A percentile compares a stretch with the other conserved stretches of the same genome.
phyloP scores from a whole-genome alignment of 2,888 invertebrate genomes.

The Plagodis dolabraria region DNA sequence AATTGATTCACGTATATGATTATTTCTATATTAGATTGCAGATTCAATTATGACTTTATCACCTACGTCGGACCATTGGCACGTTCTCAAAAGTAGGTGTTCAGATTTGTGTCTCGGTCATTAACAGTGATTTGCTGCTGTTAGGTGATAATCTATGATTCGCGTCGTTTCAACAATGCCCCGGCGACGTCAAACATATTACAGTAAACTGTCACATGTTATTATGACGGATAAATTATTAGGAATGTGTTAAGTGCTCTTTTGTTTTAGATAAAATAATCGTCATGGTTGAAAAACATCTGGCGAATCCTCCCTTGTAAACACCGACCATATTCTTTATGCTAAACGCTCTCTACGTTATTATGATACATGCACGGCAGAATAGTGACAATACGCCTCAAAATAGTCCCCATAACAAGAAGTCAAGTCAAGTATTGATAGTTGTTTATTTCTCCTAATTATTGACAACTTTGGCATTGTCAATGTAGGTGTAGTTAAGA shows the following conservation, averaged over 20 bases:
- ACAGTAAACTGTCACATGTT: conserved; percentile 7
- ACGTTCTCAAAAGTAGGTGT: conserved; percentile 17
- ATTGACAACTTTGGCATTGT: no score
- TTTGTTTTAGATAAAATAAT: background rate
- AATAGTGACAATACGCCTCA: no score
- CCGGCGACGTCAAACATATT: conserved; percentile 2
- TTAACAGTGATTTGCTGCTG: conserved; percentile 55
- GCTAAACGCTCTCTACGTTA: background rate
- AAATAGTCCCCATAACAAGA: no score
- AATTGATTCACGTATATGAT: no score
- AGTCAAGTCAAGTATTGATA: no score
- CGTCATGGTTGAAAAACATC: no score
- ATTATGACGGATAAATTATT: conserved; percentile 20
- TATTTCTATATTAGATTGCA: background rate
- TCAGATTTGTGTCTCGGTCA: conserved; percentile 39
- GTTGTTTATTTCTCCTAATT: no score
- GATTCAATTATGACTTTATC: conserved; percentile 20
- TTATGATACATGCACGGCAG: no score
- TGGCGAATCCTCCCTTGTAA: no score
- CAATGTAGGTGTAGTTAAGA: no score
- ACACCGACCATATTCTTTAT: background rate
- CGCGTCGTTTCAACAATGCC: conserved; percentile 34
- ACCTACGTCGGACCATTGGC: conserved; percentile 17
- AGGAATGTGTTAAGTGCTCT: background rate
- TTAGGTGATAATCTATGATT: conserved; percentile 53